These are phyloP conservation scores for Carcina quercana DNA, from an alignment of 2,888 invertebrate genomes.

Conservation along the genomic window DNA sequence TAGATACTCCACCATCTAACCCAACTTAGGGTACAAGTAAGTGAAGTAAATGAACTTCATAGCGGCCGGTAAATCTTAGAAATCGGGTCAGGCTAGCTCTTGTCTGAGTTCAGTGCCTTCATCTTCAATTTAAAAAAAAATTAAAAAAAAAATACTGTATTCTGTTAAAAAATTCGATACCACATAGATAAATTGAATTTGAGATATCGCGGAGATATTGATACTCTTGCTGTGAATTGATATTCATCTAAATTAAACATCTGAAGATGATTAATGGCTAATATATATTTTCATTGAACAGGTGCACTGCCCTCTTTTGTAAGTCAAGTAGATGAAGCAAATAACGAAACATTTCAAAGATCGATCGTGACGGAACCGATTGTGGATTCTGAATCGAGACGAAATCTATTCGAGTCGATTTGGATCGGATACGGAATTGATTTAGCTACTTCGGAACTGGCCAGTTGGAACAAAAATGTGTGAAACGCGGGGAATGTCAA, in stretches of 20 bases:
- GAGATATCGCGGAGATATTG: neutral
- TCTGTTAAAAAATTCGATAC: too few species aligned
- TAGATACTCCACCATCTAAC: too few species aligned
- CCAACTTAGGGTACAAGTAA: too few species aligned
- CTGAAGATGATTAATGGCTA: neutral
- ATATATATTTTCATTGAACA: too few species aligned
- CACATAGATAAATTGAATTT: too few species aligned
- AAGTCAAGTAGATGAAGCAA: neutral
- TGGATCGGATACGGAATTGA: constrained; percentile 44
- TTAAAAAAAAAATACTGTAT: too few species aligned
- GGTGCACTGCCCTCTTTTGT: neutral
- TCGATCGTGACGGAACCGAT: constrained; percentile 53
- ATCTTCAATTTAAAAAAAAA: too few species aligned
- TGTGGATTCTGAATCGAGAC: constrained; percentile 45
- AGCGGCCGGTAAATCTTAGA: too few species aligned
- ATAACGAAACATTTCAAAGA: constrained; percentile 14
- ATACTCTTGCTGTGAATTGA: neutral
- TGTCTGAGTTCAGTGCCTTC: too few species aligned
- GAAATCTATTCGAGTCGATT: too few species aligned
- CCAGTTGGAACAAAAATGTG: constrained; percentile 42
- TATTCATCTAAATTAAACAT: neutral
- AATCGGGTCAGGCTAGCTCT: too few species aligned
- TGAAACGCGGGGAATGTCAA: constrained; percentile 47
- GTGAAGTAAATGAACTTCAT: too few species aligned
- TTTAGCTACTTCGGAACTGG: constrained; percentile 34